Percentiles rank a stretch among this genome's conserved stretches.
Conservation (phyloP, 1,140 invertebrate genomes). For the Sarcophaga bullata region DNA sequence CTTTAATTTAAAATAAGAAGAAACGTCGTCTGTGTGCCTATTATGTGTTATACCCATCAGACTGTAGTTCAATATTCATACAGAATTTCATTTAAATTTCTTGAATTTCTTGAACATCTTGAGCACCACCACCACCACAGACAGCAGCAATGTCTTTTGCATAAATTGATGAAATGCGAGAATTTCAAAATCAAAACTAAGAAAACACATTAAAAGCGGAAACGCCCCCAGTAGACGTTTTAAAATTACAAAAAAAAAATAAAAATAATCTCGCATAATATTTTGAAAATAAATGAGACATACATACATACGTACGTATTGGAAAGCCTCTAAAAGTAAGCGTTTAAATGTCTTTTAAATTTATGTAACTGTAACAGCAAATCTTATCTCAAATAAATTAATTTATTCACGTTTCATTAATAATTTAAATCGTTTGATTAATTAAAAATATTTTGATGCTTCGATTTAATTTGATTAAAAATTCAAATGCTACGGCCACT, state of each 20-base stretch:
- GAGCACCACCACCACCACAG: background rate
- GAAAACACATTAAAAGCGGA: background rate
- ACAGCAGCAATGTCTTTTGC: background rate
- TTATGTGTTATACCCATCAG: too few relatives aligned
- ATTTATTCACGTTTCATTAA: too few relatives aligned
- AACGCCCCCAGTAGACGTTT: constrained; percentile 11
- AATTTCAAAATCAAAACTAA: background rate
- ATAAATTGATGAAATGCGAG: constrained; percentile 3
- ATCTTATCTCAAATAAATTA: too few relatives aligned
- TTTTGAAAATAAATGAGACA: background rate
- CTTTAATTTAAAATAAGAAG: background rate
- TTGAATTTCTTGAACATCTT: background rate
- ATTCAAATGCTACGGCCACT: too few relatives aligned
- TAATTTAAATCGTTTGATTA: too few relatives aligned
- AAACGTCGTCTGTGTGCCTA: too few relatives aligned
- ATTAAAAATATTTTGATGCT: too few relatives aligned
- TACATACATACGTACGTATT: background rate
- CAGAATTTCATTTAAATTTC: too few relatives aligned
- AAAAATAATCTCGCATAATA: too few relatives aligned
- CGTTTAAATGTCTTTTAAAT: background rate
- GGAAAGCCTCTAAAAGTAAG: background rate
- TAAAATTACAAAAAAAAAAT: too few relatives aligned
- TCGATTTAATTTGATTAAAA: too few relatives aligned
- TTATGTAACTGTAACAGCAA: background rate
- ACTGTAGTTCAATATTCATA: too few relatives aligned